Percentiles rank a stretch among this genome's conserved stretches.
These are phyloP conservation scores for Cheirogaleus major DNA, from an alignment of 2,797 vertebrate genomes.

Conservation along the genomic window DNA sequence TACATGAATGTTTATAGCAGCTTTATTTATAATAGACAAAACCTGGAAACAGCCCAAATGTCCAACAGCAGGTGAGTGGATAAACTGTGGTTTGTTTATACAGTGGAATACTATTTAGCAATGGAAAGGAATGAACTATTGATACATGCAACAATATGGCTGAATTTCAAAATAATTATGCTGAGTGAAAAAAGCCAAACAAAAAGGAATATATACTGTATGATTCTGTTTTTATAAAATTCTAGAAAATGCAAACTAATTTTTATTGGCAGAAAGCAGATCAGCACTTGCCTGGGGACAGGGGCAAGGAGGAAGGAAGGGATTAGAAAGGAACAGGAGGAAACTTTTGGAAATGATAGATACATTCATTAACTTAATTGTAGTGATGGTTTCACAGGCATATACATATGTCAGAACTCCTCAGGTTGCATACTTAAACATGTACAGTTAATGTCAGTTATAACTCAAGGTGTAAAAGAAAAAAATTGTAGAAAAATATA, in stretches of 20 bases:
- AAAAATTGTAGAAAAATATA: slow-evolving; percentile 5
- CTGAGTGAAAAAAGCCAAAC: slow-evolving; percentile 15
- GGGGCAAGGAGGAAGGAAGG: background rate
- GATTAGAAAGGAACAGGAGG: background rate
- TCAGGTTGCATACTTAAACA: slow-evolving; percentile 1
- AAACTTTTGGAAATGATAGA: slow-evolving; percentile 44
- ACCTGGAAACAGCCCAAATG: background rate
- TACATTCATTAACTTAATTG: slow-evolving; percentile 56
- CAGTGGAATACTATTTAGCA: background rate
- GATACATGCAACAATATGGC: background rate
- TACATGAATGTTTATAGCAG: background rate
- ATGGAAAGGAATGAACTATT: background rate
- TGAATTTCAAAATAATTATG: slow-evolving; percentile 47
- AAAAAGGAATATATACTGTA: background rate
- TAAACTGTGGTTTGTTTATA: slow-evolving; percentile 33
- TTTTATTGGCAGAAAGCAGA: slow-evolving; percentile 18
- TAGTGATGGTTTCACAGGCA: background rate
- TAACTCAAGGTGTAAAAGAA: slow-evolving; percentile 29
- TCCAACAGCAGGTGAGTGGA: background rate
- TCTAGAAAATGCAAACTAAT: slow-evolving; percentile 39
- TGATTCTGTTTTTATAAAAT: slow-evolving; percentile 42
- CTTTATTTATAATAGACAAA: slow-evolving; percentile 40
- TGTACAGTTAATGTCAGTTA: slow-evolving; percentile 28
- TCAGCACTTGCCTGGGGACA: background rate
- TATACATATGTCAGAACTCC: slow-evolving; percentile 12